Evolutionary conservation across 2,113 vertebrate species (phyloP).

Genomic region (Lepus timidus): DNA sequence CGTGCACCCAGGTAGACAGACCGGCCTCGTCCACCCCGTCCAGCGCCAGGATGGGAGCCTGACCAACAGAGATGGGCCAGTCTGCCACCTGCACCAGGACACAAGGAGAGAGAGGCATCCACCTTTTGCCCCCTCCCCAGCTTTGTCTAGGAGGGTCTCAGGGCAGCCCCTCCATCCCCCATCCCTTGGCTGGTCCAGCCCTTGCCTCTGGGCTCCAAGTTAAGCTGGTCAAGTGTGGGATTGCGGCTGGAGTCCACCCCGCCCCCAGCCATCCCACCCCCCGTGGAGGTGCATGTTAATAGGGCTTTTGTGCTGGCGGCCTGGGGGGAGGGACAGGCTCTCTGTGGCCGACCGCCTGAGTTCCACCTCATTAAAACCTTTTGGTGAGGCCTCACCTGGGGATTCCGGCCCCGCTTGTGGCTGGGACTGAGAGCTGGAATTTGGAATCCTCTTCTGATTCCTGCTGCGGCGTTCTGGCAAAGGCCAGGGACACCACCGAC

Average conservation of each 20-base stretch:
- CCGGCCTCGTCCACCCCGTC: neutral
- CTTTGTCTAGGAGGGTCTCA: neutral
- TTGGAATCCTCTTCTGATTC: neutral
- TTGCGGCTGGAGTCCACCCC: neutral
- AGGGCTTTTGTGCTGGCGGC: constrained; percentile 76
- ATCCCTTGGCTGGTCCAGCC: neutral
- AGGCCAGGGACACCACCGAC: neutral
- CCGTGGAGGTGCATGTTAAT: constrained; percentile 73
- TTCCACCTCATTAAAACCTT: constrained; percentile 53
- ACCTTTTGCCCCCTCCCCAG: neutral
- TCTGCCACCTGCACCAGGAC: neutral
- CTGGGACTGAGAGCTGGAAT: neutral
- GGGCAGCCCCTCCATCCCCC: neutral
- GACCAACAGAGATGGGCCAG: neutral
- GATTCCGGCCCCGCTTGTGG: neutral
- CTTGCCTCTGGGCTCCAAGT: neutral
- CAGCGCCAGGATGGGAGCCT: neutral
- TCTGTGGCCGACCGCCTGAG: neutral
- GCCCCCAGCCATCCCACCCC: constrained; percentile 39
- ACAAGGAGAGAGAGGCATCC: neutral
- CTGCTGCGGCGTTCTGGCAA: neutral
- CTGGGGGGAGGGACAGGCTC: constrained; percentile 33
- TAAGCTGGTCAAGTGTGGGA: neutral
- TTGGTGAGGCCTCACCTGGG: constrained; percentile 29
- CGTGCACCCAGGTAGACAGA: neutral